Evolutionary conservation across 2,113 vertebrate genomes (phyloP), one percentile per base, ranked within the genome.

Genomic region (Camelus dromedarius): DNA sequence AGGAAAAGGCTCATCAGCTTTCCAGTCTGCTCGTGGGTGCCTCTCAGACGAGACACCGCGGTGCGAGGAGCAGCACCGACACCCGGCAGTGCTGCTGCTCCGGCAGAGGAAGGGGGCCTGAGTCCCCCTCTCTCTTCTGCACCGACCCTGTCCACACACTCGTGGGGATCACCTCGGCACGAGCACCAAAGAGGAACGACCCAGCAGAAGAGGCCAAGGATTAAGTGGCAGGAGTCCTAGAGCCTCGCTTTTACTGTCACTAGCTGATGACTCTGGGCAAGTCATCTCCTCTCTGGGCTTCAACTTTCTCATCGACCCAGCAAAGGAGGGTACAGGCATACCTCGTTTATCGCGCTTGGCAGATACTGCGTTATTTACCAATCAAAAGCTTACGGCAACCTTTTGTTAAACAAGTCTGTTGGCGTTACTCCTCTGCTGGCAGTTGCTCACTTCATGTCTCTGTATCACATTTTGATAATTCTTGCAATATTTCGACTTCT

Each of bases 1-100:
- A 66, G 81, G 2, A 56, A 98, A 98, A 98, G 98, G 95, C 96
- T 98, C 98, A 98, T 93, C 98, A 98, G 98, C 96, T 96, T 95
- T 98, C 96, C 92, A 89, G 96, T 87, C 98, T 77, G 58, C 75
- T 82, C 56, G 64, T 30, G 24, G n/a, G 12, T 20, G 82, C 56
- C 69, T 60, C 77, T 11, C 12, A 2, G 4, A 16, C 6, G 26
- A 6, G 79, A 30, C 18, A 12, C 18, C 8, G 12, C 1, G 1
- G 12, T 0, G 6, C 7, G 72, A 30, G 48, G 4, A 38, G 73
- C 13, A 26, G 73, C 16, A 16, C 13, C 30, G 12, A 14, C 80
- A 38, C 0, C 2, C 0, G 28, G 30, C 0, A 7, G 42, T 2
- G 69, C 76, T 11, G 7, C 3, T 6, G 76, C 91, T 75, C 64